These are phyloP conservation scores for Danio aesculapii DNA, from an alignment of 2,797 vertebrate species.

Conservation along the genomic window DNA sequence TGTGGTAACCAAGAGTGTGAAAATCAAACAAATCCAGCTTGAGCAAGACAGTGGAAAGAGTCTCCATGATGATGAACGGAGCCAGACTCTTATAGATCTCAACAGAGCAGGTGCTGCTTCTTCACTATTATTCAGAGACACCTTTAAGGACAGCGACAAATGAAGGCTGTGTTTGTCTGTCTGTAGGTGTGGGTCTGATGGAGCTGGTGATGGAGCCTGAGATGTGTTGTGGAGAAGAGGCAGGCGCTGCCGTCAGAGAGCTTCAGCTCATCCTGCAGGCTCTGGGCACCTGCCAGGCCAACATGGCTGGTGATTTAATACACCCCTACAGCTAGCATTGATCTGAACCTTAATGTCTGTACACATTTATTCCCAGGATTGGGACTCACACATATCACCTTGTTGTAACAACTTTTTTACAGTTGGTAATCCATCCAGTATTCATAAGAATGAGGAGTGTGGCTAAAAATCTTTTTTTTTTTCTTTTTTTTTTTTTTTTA, in stretches of 20 bases:
- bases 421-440: background rate
- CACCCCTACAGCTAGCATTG: slow-evolving; percentile 11
- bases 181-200: slow-evolving; percentile 93
- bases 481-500: background rate
- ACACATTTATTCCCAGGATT: slow-evolving; percentile 3
- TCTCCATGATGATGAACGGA: slow-evolving; percentile 87
- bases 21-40: slow-evolving; percentile 94
- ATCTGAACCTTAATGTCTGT: background rate
- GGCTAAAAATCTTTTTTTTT: background rate
- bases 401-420: background rate
- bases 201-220: slow-evolving; percentile 99
- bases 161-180: slow-evolving; percentile 47
- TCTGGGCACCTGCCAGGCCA: slow-evolving; percentile 94
- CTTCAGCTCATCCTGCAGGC: slow-evolving; percentile 95
- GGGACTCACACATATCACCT: slow-evolving; percentile 1
- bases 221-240: slow-evolving; percentile 95
- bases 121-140: slow-evolving; percentile 10
- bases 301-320: slow-evolving; percentile 89
- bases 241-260: slow-evolving; percentile 91
- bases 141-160: background rate
- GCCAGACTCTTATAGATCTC: slow-evolving; percentile 92
- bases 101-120: slow-evolving; percentile 86
- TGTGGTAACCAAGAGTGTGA: slow-evolving; percentile 81
- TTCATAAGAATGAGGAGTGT: background rate
- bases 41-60: slow-evolving; percentile 99